A percentile compares a stretch with the other conserved stretches of the same genome.
phyloP scores from a whole-genome alignment of 1,140 invertebrate species.

The Anastrepha ludens region DNA sequence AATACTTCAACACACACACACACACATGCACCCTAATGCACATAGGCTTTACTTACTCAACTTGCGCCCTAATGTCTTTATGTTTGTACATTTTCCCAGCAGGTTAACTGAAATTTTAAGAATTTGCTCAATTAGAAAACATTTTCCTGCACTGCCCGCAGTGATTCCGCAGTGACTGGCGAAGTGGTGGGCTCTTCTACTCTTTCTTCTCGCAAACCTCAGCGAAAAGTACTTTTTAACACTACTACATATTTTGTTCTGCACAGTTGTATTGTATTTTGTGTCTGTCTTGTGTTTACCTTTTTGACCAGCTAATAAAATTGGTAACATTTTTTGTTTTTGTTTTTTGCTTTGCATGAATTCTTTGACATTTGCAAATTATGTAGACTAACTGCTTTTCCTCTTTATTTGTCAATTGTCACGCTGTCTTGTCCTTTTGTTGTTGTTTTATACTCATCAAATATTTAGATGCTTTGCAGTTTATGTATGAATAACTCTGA shows the following conservation, averaged over 20 bases:
- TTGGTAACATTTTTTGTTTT: background rate
- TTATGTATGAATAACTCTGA: background rate
- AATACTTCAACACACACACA: background rate
- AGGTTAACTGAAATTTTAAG: background rate
- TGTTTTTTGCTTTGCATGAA: background rate
- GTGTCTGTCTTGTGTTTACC: background rate
- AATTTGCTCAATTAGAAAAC: slow-evolving; percentile 18
- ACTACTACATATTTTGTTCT: background rate
- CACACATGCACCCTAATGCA: background rate
- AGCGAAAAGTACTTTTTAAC: background rate
- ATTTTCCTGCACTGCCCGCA: background rate
- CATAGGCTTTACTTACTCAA: background rate
- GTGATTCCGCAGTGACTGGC: background rate
- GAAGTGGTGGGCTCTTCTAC: background rate
- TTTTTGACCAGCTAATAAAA: slow-evolving; percentile 11
- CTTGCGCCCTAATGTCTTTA: background rate
- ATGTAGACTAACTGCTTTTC: background rate
- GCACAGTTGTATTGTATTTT: background rate
- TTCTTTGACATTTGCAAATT: slow-evolving; percentile 2
- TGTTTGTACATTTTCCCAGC: background rate
- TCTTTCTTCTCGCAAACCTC: background rate
- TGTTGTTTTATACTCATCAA: background rate
- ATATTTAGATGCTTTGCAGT: background rate
- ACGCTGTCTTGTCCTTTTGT: background rate
- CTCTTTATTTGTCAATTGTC: background rate